These are phyloP conservation scores for Agrochola macilenta DNA, from an alignment of 2,888 invertebrate species.

Conservation along the genomic window DNA sequence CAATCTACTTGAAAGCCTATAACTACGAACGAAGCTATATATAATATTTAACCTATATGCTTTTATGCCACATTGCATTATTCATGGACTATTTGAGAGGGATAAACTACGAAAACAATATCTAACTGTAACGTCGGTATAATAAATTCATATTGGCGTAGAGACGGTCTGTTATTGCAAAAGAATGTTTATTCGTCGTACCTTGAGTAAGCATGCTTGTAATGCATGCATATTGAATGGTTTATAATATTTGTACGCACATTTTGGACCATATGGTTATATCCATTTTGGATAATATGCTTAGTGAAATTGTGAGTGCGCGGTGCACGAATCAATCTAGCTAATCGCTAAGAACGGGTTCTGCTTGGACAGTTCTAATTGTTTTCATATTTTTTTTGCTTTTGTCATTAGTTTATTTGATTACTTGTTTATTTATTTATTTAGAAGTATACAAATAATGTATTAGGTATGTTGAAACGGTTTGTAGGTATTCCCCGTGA, in stretches of 20 bases:
- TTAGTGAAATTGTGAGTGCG: too few relatives aligned
- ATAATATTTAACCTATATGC: conserved; percentile 71
- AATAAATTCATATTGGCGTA: conserved; percentile 70
- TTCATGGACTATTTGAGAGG: conserved; percentile 77
- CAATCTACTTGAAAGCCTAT: conserved; percentile 84
- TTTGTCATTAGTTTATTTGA: too few relatives aligned
- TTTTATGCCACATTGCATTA: conserved; percentile 79
- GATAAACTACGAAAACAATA: conserved; percentile 71
- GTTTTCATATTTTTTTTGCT: too few relatives aligned
- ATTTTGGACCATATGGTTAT: background rate
- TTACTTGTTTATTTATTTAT: too few relatives aligned
- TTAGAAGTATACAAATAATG: too few relatives aligned
- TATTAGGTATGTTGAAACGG: too few relatives aligned
- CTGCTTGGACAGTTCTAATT: too few relatives aligned
- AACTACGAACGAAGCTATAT: conserved; percentile 64
- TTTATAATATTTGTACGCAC: conserved; percentile 15
- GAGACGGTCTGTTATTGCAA: conserved; percentile 67
- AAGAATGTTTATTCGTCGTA: conserved; percentile 63
- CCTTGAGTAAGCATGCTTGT: conserved; percentile 49
- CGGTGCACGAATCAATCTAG: too few relatives aligned
- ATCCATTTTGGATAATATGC: background rate
- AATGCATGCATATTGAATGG: conserved; percentile 43
- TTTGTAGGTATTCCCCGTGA: too few relatives aligned
- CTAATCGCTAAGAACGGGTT: too few relatives aligned
- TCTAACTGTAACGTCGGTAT: conserved; percentile 64